These are phyloP conservation scores for Myodes glareolus DNA, from an alignment of 2,113 vertebrate genomes.

Conservation along the genomic window DNA sequence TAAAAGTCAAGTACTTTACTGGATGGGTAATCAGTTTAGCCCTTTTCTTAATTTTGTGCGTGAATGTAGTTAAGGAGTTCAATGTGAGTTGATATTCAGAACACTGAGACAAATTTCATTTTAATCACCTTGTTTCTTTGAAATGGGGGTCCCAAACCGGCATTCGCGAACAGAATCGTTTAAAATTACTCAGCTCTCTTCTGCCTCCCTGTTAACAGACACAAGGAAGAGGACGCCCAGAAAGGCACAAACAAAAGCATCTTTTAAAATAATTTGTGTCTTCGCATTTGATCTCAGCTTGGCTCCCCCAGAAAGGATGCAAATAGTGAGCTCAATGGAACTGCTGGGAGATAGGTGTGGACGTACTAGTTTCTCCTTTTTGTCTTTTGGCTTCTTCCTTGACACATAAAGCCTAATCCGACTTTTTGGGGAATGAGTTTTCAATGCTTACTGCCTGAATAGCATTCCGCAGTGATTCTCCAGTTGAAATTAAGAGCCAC, in stretches of 20 bases:
- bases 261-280: neutral
- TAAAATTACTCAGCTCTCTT: neutral
- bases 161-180: slow-evolving; percentile 4
- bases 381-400: neutral
- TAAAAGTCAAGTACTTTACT: neutral
- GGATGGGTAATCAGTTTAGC: neutral
- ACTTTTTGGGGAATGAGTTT: slow-evolving; percentile 26
- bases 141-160: neutral
- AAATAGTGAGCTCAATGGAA: neutral
- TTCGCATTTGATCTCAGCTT: neutral
- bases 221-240: neutral
- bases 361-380: neutral
- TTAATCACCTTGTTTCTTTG: neutral
- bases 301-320: neutral
- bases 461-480: neutral
- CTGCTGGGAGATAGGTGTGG: neutral
- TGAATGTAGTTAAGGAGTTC: neutral
- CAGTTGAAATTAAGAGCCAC: neutral
- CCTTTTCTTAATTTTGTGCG: neutral
- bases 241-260: neutral
- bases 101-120: neutral
- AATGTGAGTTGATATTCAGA: neutral
- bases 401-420: neutral
- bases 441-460: neutral
- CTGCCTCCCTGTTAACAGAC: neutral